Conservation (phyloP, 1,140 invertebrate genomes). For the Bombus impatiens region DNA sequence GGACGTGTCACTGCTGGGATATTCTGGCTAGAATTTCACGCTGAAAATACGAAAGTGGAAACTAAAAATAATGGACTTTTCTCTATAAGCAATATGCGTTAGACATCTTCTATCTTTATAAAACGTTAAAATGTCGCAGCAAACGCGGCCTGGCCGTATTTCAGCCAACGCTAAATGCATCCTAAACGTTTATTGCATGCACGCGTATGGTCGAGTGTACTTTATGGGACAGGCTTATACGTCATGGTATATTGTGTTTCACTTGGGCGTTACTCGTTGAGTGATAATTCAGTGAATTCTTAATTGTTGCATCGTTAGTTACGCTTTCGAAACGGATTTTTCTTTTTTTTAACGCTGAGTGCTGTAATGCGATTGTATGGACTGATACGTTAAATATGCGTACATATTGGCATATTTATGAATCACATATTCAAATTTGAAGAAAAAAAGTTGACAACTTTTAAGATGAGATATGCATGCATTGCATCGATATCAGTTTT, state of each 20-base stretch:
- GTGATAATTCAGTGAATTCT: neutral
- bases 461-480: too few species aligned
- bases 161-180: neutral
- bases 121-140: conserved; percentile 10
- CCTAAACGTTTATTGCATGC: conserved; percentile 41
- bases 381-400: too few species aligned
- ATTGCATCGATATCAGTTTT: too few species aligned
- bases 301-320: too few species aligned
- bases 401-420: too few species aligned
- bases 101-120: conserved; percentile 23
- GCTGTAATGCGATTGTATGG: too few species aligned
- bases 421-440: too few species aligned
- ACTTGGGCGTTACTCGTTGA: too few species aligned
- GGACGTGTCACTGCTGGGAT: neutral
- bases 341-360: too few species aligned
- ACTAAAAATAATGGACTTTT: conserved; percentile 15
- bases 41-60: neutral
- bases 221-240: neutral
- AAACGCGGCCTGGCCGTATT: neutral
- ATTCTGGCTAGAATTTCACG: neutral
- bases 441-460: too few species aligned
- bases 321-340: too few species aligned
- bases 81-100: neutral
- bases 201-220: neutral
- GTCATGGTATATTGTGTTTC: neutral